A percentile compares a stretch with the other conserved stretches of the same genome.
Conservation (phyloP, 2,888 invertebrate species). For the Pristionchus mayeri region DNA sequence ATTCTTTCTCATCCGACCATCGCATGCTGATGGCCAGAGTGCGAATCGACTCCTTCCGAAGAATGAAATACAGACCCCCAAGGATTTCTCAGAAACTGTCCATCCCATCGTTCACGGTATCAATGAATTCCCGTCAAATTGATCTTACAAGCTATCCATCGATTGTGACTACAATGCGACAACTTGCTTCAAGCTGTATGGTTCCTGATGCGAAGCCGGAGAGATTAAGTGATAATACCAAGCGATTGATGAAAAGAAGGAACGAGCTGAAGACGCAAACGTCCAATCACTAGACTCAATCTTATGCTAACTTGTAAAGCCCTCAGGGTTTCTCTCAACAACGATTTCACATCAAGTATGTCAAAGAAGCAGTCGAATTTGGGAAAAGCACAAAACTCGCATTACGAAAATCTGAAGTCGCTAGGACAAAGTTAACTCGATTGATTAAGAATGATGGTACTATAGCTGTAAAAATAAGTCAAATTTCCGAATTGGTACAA, state of each 20-base stretch:
- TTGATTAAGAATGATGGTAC: not conserved
- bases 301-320: not conserved
- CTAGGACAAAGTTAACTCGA: not conserved
- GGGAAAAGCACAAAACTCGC: not conserved
- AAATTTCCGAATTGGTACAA: not conserved
- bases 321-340: not conserved
- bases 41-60: not conserved
- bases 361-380: not conserved
- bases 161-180: not conserved
- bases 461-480: not conserved
- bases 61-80: not conserved
- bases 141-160: not conserved
- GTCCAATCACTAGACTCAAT: not conserved
- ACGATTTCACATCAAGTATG: not conserved
- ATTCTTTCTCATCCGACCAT: not conserved
- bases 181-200: not conserved
- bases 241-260: not conserved
- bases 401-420: not conserved
- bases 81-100: not conserved
- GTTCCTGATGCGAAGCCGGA: not conserved
- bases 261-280: not conserved
- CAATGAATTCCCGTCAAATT: not conserved
- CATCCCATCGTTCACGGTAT: not conserved
- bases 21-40: conserved; percentile 6
- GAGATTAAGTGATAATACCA: not conserved